phyloP scores from a whole-genome alignment of 2,888 invertebrate genomes.

The Zelleria hepariella region DNA sequence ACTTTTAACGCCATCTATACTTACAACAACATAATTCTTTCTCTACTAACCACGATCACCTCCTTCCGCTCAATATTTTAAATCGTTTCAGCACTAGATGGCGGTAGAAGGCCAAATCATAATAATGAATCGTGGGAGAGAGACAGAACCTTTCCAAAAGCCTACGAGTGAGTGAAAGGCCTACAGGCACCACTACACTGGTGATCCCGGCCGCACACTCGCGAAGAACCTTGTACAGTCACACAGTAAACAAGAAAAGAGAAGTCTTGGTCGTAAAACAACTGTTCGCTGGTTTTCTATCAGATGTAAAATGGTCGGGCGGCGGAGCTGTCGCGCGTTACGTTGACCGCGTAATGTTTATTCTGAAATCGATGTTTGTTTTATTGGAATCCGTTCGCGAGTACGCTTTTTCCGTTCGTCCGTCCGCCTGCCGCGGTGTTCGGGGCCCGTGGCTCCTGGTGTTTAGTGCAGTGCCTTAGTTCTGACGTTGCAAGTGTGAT shows the following conservation, averaged over 20 bases:
- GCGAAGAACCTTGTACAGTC: constrained; percentile 39
- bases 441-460: constrained; percentile 57
- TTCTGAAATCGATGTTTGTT: constrained; percentile 65
- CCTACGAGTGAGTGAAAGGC: constrained; percentile 4
- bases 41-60: too few relatives aligned
- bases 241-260: constrained; percentile 65
- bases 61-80: neutral
- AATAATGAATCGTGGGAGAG: constrained; percentile 39
- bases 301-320: constrained; percentile 72
- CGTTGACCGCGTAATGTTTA: constrained; percentile 64
- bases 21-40: too few relatives aligned
- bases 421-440: constrained; percentile 63
- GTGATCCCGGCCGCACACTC: constrained; percentile 30
- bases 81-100: constrained; percentile 31
- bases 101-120: constrained; percentile 21
- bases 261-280: constrained; percentile 72
- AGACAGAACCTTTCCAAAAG: constrained; percentile 22
- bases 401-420: constrained; percentile 62
- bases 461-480: constrained; percentile 54
- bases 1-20: neutral
- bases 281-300: constrained; percentile 62
- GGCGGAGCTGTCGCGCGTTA: constrained; percentile 42
- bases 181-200: neutral
- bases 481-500: constrained; percentile 67
- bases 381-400: constrained; percentile 56